Percentiles rank a stretch among this genome's conserved stretches.
phyloP scores from a whole-genome alignment of 2,888 invertebrate genomes.

The Heliconius hortense region DNA sequence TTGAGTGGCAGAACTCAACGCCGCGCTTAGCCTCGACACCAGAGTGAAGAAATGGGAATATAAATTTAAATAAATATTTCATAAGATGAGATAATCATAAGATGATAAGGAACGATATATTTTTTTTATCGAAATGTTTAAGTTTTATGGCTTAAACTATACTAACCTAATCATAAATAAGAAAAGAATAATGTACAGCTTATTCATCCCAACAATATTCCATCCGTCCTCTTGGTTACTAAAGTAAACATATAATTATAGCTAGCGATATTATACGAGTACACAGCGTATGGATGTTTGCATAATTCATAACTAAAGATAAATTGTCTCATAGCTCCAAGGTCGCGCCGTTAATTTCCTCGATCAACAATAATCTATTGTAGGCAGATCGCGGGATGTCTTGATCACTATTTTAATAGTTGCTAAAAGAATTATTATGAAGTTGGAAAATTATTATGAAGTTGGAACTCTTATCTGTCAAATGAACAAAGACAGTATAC shows the following conservation, averaged over 20 bases:
- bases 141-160: background rate
- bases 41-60: no score
- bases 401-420: constrained; percentile 20
- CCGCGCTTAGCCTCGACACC: no score
- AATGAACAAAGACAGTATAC: background rate
- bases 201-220: background rate
- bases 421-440: background rate
- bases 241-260: constrained; percentile 7
- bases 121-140: background rate
- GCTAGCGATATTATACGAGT: background rate
- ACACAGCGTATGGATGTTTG: constrained; percentile 29
- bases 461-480: background rate
- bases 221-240: background rate
- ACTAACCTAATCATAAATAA: background rate
- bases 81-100: no score
- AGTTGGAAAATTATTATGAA: background rate
- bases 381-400: constrained; percentile 38
- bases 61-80: no score
- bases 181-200: background rate
- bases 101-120: no score
- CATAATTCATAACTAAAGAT: constrained; percentile 36
- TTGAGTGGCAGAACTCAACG: no score
- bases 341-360: constrained; percentile 52
- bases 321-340: constrained; percentile 47
- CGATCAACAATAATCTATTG: constrained; percentile 53